Conservation (phyloP, 2,797 vertebrate species). For the Microctenopoma steveboyesi region DNA sequence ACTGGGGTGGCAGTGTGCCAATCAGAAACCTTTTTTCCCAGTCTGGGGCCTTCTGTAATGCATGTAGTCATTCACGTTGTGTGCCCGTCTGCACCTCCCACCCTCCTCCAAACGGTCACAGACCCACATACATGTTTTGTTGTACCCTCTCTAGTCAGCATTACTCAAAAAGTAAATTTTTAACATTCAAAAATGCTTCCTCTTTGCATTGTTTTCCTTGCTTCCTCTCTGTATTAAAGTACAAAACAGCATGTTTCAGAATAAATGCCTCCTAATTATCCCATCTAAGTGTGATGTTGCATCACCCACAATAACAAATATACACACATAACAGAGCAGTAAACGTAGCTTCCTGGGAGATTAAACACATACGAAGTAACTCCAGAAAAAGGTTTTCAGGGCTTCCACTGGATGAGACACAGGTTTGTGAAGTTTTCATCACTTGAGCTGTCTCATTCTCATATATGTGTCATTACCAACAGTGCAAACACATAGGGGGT, state of each 20-base stretch:
- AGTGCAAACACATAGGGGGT: slow-evolving; percentile 27
- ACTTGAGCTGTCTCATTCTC: slow-evolving; percentile 12
- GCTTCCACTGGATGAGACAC: slow-evolving; percentile 24
- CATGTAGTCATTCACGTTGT: slow-evolving; percentile 21
- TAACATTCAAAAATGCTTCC: not conserved
- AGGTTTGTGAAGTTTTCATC: slow-evolving; percentile 30
- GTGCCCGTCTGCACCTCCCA: slow-evolving; percentile 9
- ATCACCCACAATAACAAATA: slow-evolving; percentile 36
- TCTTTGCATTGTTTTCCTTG: not conserved
- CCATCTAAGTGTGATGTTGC: slow-evolving; percentile 35
- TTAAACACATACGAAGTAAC: slow-evolving; percentile 11
- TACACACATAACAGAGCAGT: slow-evolving; percentile 8
- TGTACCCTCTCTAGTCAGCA: not conserved
- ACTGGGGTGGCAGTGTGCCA: not conserved
- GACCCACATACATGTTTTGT: not conserved
- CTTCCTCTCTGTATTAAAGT: slow-evolving; percentile 5
- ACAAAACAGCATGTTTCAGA: slow-evolving; percentile 25
- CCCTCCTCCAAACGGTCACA: not conserved
- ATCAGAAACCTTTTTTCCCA: slow-evolving; percentile 43
- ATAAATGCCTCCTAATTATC: slow-evolving; percentile 34
- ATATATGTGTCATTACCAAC: slow-evolving; percentile 44
- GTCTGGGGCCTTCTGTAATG: slow-evolving; percentile 12
- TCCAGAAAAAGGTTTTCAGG: not conserved
- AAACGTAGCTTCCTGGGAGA: slow-evolving; percentile 2
- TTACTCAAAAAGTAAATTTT: not conserved